A percentile compares a stretch with the other conserved stretches of the same genome.
Evolutionary conservation across 1,140 invertebrate genomes (phyloP).

Genomic region (Drosophila grimshawi): DNA sequence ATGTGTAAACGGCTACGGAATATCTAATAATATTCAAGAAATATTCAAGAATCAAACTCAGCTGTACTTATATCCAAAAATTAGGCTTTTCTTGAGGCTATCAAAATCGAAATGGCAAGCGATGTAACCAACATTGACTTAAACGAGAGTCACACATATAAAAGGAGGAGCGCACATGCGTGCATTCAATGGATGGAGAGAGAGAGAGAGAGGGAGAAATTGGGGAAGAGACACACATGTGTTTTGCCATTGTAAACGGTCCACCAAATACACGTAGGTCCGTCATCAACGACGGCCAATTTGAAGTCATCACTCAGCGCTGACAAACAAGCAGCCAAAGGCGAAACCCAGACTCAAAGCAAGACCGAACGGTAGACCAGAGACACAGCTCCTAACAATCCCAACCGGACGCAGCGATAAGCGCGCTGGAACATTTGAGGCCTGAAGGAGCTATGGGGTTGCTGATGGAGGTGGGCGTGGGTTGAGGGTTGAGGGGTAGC

Average conservation of each 20-base stretch:
- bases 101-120: background rate
- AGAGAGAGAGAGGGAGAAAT: background rate
- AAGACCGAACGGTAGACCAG: background rate
- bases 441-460: background rate
- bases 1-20: background rate
- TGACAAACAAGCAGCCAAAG: constrained; percentile 69
- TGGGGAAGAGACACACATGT: constrained; percentile 51
- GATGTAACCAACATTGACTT: background rate
- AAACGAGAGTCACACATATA: background rate
- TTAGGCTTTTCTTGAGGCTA: background rate
- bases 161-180: constrained; percentile 16
- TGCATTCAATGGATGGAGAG: background rate
- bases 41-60: background rate
- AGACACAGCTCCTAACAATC: constrained; percentile 1
- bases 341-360: constrained; percentile 26
- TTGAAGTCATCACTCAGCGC: constrained; percentile 78
- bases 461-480: too few species aligned
- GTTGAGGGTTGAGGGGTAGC: background rate
- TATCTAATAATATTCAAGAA: background rate
- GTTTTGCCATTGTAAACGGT: constrained; percentile 49
- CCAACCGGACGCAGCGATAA: constrained; percentile 37
- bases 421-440: constrained; percentile 14
- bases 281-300: constrained; percentile 73
- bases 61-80: background rate
- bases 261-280: constrained; percentile 52